Percentiles rank a stretch among this genome's conserved stretches.
Conservation (phyloP, 2,797 vertebrate species). For the Tokudaia tokunoshimensis region DNA sequence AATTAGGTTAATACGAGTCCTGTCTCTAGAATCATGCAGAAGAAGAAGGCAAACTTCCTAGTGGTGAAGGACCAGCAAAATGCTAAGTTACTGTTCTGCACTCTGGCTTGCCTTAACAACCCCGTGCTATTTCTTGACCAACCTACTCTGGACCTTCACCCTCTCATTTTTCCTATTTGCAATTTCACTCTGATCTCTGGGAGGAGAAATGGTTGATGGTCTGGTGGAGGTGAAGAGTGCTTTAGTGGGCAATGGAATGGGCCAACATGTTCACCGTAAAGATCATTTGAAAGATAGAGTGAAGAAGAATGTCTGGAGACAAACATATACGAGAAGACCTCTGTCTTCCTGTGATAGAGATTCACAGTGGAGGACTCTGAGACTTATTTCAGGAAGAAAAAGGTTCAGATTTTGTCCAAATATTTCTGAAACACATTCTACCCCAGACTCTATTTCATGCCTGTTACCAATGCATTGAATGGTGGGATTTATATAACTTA, state of each 20-base stretch:
- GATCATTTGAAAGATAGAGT: not conserved
- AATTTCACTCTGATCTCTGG: constrained; percentile 35
- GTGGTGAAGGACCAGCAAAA: constrained; percentile 19
- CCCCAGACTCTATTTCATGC: not conserved
- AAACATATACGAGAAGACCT: not conserved
- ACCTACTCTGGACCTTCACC: not conserved
- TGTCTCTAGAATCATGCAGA: constrained; percentile 59
- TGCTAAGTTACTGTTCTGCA: not conserved
- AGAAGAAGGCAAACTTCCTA: constrained; percentile 49
- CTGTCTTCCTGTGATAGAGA: not conserved
- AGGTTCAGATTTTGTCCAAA: not conserved
- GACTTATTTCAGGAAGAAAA: not conserved
- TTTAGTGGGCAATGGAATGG: not conserved
- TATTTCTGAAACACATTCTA: constrained; percentile 28
- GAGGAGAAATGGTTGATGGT: not conserved
- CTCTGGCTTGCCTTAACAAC: constrained; percentile 6
- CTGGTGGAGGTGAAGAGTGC: not conserved
- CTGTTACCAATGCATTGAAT: constrained; percentile 11
- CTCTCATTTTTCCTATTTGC: not conserved
- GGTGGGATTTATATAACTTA: not conserved
- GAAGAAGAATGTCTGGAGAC: not conserved
- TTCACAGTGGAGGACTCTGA: not conserved
- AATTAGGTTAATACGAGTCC: constrained; percentile 69
- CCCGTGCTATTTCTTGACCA: not conserved
- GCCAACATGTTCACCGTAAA: not conserved